A percentile compares a stretch with the other conserved stretches of the same genome.
Conservation (phyloP, 2,797 vertebrate species). For the Gallirallus australis region DNA sequence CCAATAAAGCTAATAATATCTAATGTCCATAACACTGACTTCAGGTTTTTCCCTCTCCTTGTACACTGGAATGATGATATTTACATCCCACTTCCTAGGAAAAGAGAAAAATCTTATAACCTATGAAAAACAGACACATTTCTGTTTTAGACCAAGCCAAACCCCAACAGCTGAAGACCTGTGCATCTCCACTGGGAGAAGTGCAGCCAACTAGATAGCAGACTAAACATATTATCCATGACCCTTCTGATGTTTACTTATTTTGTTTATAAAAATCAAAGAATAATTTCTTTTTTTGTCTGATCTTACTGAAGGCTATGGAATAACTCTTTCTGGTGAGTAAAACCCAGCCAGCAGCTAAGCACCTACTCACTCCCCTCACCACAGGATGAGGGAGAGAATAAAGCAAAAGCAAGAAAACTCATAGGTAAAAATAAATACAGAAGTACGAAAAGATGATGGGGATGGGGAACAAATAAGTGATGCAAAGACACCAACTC, state of each 20-base stretch:
- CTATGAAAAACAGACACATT: background rate
- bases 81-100: background rate
- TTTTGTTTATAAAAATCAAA: background rate
- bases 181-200: background rate
- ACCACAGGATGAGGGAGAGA: background rate
- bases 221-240: fast-evolving
- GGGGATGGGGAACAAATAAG: background rate
- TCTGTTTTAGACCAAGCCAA: background rate
- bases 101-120: background rate
- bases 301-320: background rate
- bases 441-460: background rate
- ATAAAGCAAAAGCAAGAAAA: background rate
- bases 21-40: background rate
- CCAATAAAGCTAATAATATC: background rate
- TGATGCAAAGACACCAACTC: background rate
- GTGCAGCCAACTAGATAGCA: background rate
- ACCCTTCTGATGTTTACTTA: background rate
- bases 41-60: background rate
- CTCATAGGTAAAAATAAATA: background rate
- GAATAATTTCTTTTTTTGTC: fast-evolving
- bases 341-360: background rate
- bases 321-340: background rate
- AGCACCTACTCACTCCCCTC: background rate
- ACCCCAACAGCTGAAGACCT: background rate
- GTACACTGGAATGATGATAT: background rate